A percentile compares a stretch with the other conserved stretches of the same genome.
Conservation (phyloP, 2,888 invertebrate genomes). For the Archips crataeganus region DNA sequence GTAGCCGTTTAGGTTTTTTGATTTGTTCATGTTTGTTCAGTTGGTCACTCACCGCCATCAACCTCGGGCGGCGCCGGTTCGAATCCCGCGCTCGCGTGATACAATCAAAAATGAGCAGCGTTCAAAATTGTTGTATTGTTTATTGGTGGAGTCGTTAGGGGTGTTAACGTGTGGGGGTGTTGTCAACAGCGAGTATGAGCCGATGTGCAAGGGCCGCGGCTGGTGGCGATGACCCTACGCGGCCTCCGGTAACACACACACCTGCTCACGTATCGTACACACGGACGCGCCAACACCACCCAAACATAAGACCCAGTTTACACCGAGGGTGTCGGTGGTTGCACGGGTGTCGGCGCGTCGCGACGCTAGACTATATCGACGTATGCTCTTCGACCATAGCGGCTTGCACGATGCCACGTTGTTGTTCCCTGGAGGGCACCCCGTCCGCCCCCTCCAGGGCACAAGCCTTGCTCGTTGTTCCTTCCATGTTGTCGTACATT, state of each 20-base stretch:
- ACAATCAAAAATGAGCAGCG: not conserved
- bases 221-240: constrained; percentile 74
- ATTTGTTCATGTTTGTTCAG: constrained; percentile 50
- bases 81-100: constrained; percentile 5
- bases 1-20: constrained; percentile 37
- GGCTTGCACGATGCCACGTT: constrained; percentile 52
- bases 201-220: constrained; percentile 68
- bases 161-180: constrained; percentile 53
- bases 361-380: constrained; percentile 45
- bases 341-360: constrained; percentile 21
- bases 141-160: constrained; percentile 11
- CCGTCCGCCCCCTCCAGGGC: constrained; percentile 51
- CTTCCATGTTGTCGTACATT: constrained; percentile 57
- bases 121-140: not conserved
- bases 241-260: constrained; percentile 64
- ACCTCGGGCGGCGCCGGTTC: constrained; percentile 24
- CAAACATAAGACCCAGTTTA: not conserved
- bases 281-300: constrained; percentile 39
- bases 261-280: constrained; percentile 40
- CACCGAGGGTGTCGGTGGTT: no score
- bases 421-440: constrained; percentile 24
- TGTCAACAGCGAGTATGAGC: constrained; percentile 78
- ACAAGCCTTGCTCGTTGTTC: constrained; percentile 46
- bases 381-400: constrained; percentile 63
- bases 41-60: constrained; percentile 57